Evolutionary conservation across 2,888 invertebrate genomes (phyloP), one percentile per base, ranked within the genome.

Genomic region (Hymenopus coronatus): DNA sequence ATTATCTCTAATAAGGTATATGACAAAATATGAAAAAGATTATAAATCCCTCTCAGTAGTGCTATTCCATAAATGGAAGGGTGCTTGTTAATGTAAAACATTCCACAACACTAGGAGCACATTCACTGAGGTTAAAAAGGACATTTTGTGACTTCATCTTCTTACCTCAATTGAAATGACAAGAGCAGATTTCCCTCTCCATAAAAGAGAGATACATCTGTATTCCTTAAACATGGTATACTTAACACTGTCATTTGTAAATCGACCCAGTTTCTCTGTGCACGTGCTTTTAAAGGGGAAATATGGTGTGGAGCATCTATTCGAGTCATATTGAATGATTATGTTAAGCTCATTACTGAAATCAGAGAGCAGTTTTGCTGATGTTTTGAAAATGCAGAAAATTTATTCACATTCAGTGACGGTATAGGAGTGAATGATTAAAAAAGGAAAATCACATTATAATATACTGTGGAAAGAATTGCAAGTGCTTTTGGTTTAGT

Each of bases 401-500:
- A 70, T 70, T 70, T 20, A 20, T 6, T 70, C 54, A 70, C 8
- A 54, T 54, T 54, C 7, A 70, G 25, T 70, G 20, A 70, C 6
- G 15, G 54, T 70, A 70, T 20, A 25, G 54, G 54, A 70, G 2
- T 70, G 54, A 70, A 70, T 70, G 8, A 70, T 1, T 20, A 20
- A 4, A 6, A 3, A 70, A 25, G 54, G 54, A 70, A 20, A 70
- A 7, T 6, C 14, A 25, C 20, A 70, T 70, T 70, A 82, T 30
- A 81, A 30, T 28, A 20, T 87, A 87, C n/a, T 87, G 82, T 85
- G 33, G 33, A 87, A 89, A 90, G 84, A 85, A 28, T 83, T 85
- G 81, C 40, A 88, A 88, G 89, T 70, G 54, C 20, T 70, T 70
- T 70, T 89, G 90, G 89, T 90, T 40, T 91, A 91, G 91, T 91